Evolutionary conservation across 2,888 invertebrate species (phyloP), one percentile per base, ranked within the genome.

Genomic region (Rhopalosiphum nymphaeae): DNA sequence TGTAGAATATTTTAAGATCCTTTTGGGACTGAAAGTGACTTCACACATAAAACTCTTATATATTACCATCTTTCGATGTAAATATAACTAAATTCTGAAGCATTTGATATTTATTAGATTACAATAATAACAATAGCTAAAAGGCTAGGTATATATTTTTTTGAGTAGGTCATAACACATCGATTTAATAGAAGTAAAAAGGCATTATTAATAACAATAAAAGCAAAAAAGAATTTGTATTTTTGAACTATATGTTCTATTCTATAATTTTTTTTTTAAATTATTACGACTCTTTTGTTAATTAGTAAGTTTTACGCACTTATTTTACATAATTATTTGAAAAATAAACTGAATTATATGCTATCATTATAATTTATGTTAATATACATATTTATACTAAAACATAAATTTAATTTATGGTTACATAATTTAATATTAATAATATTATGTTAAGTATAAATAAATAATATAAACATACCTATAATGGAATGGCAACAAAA

Each of bases 71-170:
- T 78, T 78, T 49, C 49, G 49, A 67, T 57, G 26, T 9, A 57
- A 57, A 26, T 90, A 46, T 44, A 36, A 25, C 90, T 57, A 67
- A n/a, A 16, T 16, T 84, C 9, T 44, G 26, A 91, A 78, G 26
- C 42, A 42, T 84, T 91, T 91, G 42, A 91, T 84, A 84, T 84
- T 53, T 42, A 84, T 91, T 84, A 42, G 16, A 84, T 84, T 91
- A 53, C 26, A 91, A 84, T 84, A 84, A 91, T 84, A 53, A 42
- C 16, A 42, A 91, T 53, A 49, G 7, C 13, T 53, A 91, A 36
- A 91, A 91, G 16, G 0, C 7, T 36, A 67, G 42, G 36, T 46
- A 46, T 44, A 42, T 42, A 16, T 91, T 84, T 53, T 9, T 13
- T 84, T 21, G 13, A 53, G 3, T 4, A 53, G 1, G 11, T 9